phyloP scores from a whole-genome alignment of 2,888 invertebrate species.

The Epistrophe grossulariae region DNA sequence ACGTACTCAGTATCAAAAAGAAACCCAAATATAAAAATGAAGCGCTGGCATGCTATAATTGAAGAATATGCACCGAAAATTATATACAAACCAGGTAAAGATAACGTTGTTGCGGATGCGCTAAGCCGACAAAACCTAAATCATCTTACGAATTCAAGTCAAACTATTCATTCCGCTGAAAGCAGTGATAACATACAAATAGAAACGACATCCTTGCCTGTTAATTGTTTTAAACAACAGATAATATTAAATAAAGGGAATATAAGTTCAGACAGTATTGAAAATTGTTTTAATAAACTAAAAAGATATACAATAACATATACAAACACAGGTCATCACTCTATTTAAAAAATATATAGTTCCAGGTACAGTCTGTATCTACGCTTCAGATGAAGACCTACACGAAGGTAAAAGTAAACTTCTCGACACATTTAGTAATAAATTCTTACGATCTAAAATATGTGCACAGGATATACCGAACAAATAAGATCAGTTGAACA shows the following conservation, averaged over 20 bases:
- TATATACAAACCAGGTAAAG: conserved; percentile 74
- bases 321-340: no score
- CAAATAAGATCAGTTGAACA: conserved; percentile 22
- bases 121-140: conserved; percentile 49
- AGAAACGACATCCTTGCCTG: conserved; percentile 20
- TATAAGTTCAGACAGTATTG: conserved; percentile 19
- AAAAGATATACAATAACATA: no score
- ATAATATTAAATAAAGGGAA: conserved; percentile 18
- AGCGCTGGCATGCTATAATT: conserved; percentile 79
- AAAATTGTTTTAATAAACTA: conserved; percentile 18
- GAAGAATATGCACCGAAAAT: conserved; percentile 78
- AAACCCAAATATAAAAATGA: conserved; percentile 26
- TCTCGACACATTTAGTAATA: conserved; percentile 28
- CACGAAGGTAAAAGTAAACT: conserved; percentile 13
- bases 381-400: not conserved
- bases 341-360: conserved; percentile 1
- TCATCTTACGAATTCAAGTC: not conserved
- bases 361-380: not conserved
- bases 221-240: conserved; percentile 43
- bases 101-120: conserved; percentile 57
- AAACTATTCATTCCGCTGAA: conserved; percentile 32
- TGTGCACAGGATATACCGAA: conserved; percentile 35
- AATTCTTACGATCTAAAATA: conserved; percentile 19
- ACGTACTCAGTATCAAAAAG: conserved; percentile 32
- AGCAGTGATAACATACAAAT: conserved; percentile 31